Evolutionary conservation across 2,888 invertebrate genomes (phyloP).

Genomic region (Drosophila nr. medialis): DNA sequence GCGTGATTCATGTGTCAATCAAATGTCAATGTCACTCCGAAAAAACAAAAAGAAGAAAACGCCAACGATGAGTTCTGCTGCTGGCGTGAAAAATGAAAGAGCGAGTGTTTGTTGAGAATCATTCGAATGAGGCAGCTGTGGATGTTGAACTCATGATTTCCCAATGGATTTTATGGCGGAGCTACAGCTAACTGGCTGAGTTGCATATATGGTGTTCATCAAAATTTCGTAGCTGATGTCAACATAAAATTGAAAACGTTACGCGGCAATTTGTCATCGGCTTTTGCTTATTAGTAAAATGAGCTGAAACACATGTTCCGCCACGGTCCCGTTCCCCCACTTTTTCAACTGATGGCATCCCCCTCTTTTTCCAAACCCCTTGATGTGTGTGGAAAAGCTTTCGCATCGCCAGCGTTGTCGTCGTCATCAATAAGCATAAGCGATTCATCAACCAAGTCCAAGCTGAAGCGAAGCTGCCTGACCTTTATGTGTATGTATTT

Average conservation of each 20-base stretch:
- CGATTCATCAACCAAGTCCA: constrained; percentile 56
- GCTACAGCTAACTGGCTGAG: neutral
- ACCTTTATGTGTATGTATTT: constrained; percentile 20
- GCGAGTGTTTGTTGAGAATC: neutral
- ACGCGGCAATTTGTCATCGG: constrained; percentile 71
- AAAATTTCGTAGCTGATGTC: constrained; percentile 40
- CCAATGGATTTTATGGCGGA: neutral
- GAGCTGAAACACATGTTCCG: constrained; percentile 74
- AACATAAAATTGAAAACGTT: constrained; percentile 60
- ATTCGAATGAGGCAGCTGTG: neutral
- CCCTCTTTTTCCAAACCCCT: neutral
- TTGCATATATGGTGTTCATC: constrained; percentile 30
- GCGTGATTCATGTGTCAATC: constrained; percentile 82
- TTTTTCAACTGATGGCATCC: neutral
- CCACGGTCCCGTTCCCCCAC: neutral
- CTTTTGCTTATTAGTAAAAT: constrained; percentile 75
- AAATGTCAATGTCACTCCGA: constrained; percentile 81
- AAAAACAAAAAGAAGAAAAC: constrained; percentile 14
- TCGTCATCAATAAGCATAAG: constrained; percentile 63
- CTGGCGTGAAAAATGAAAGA: constrained; percentile 30
- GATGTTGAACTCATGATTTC: constrained; percentile 2
- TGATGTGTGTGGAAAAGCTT: constrained; percentile 20
- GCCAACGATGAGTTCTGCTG: constrained; percentile 15
- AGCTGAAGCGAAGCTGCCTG: constrained; percentile 8
- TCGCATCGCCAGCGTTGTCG: constrained; percentile 20